These are phyloP conservation scores for Chaitophorus viminalis DNA, from an alignment of 2,888 invertebrate genomes.

Conservation along the genomic window DNA sequence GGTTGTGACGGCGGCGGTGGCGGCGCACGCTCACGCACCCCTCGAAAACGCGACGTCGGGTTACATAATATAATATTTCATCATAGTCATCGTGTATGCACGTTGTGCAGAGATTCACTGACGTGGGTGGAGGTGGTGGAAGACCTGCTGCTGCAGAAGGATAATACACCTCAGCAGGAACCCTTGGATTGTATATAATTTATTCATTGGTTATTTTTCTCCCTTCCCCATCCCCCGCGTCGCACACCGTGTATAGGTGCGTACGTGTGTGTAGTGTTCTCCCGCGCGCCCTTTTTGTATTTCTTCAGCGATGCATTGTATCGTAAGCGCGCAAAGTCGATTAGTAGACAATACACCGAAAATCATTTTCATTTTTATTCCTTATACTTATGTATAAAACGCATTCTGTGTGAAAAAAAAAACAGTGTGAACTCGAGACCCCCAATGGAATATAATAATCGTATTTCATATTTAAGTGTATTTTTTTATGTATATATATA, in stretches of 20 bases:
- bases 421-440: slow-evolving; percentile 33
- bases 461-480: neutral
- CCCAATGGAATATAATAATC: neutral
- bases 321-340: slow-evolving; percentile 49
- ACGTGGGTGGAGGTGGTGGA: slow-evolving; percentile 37
- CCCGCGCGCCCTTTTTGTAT: slow-evolving; percentile 37
- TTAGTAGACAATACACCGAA: slow-evolving; percentile 45
- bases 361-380: slow-evolving; percentile 32
- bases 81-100: slow-evolving; percentile 34
- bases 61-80: slow-evolving; percentile 52
- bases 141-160: slow-evolving; percentile 24
- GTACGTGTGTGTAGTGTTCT: slow-evolving; percentile 4
- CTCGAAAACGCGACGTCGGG: slow-evolving; percentile 14
- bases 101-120: slow-evolving; percentile 3
- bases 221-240: neutral
- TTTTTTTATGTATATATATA: neutral
- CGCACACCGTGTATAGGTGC: neutral
- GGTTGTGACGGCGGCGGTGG: neutral
- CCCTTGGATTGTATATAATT: slow-evolving; percentile 51
- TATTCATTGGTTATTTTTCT: slow-evolving; percentile 54
- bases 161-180: slow-evolving; percentile 49
- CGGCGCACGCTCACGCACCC: slow-evolving; percentile 16
- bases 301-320: slow-evolving; percentile 44
- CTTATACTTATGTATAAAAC: neutral
- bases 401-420: slow-evolving; percentile 4